phyloP scores from a whole-genome alignment of 2,113 vertebrate genomes.

The Noctilio leporinus region DNA sequence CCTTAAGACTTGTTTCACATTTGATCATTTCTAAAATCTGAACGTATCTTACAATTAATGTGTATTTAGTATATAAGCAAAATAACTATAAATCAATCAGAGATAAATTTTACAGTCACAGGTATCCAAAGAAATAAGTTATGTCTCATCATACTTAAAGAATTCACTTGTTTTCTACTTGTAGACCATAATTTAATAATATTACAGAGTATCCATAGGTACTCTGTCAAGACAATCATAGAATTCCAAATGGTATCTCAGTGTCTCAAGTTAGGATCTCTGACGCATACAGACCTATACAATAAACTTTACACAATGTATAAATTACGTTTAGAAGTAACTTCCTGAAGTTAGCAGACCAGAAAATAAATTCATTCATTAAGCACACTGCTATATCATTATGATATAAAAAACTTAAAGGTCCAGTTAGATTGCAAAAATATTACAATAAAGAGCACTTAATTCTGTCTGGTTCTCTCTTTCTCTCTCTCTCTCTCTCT shows the following conservation, averaged over 20 bases:
- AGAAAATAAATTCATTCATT: conserved; percentile 17
- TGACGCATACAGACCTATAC: not conserved
- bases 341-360: not conserved
- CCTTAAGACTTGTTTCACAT: not conserved
- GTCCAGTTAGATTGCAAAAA: not conserved
- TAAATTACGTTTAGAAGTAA: not conserved
- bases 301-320: not conserved
- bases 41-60: not conserved
- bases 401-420: not conserved
- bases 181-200: not conserved
- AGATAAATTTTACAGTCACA: not conserved
- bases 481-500: not conserved
- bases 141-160: not conserved
- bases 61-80: not conserved
- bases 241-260: not conserved
- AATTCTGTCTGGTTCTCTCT: not conserved
- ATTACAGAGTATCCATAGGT: not conserved
- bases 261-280: not conserved
- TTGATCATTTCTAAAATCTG: not conserved
- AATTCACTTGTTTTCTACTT: not conserved
- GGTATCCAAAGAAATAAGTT: not conserved
- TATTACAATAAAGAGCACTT: not conserved
- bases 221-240: not conserved
- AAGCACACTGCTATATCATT: not conserved
- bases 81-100: not conserved